Percentiles rank a stretch among this genome's conserved stretches.
Conservation (phyloP, 2,888 invertebrate species). For the Minunthozetes semirufus region DNA sequence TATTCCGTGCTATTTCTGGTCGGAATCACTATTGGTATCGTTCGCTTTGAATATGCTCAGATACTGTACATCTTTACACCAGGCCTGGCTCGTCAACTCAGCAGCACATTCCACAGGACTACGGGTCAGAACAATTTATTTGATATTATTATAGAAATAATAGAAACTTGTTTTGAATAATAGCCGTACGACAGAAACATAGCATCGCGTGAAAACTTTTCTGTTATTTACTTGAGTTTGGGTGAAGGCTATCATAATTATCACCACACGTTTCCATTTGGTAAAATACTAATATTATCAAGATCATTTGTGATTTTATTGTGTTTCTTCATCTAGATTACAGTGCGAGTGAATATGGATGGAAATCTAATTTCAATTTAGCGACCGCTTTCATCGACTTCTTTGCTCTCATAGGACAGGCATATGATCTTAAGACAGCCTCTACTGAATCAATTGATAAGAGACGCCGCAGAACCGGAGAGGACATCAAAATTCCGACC, state of each 20-base stretch:
- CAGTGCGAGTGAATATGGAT: no score
- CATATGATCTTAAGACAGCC: background rate
- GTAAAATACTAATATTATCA: no score
- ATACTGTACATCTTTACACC: conserved; percentile 50
- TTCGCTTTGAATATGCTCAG: conserved; percentile 50
- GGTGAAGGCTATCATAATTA: conserved; percentile 46
- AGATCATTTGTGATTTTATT: no score
- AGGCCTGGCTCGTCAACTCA: conserved; percentile 58
- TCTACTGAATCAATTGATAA: background rate
- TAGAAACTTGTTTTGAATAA: background rate
- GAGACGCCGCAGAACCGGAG: background rate
- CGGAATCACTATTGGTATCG: conserved; percentile 48
- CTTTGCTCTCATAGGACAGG: background rate
- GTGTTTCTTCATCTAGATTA: no score
- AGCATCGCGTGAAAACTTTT: conserved; percentile 48
- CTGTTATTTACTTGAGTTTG: conserved; percentile 45
- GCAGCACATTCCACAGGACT: conserved; percentile 87
- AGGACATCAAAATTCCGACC: background rate
- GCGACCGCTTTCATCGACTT: no score
- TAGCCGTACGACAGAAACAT: conserved; percentile 49
- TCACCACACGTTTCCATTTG: no score
- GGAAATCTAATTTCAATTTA: no score
- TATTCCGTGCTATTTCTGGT: conserved; percentile 52
- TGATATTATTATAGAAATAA: background rate
- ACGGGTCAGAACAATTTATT: background rate